Evolutionary conservation across 2,888 invertebrate species (phyloP).

Genomic region (Willowsia nigromaculata): DNA sequence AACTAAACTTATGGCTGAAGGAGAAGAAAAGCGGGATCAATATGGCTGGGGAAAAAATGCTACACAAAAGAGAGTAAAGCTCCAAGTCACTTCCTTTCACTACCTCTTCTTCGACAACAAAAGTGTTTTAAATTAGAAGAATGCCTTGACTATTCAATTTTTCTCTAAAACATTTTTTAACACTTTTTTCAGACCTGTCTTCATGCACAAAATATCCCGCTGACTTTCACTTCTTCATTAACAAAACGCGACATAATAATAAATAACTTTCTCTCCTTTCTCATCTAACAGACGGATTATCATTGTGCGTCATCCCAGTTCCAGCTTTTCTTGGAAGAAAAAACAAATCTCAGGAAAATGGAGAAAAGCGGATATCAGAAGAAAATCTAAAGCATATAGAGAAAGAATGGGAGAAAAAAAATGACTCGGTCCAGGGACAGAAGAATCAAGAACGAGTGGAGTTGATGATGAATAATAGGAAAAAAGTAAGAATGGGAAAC

Average conservation of each 20-base stretch:
- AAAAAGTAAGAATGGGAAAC: conserved; percentile 16
- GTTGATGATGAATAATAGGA: conserved; percentile 39
- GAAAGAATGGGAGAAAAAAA: no score
- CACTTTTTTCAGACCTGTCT: background rate
- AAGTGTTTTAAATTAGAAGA: background rate
- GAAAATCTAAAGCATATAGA: background rate
- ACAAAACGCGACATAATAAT: background rate
- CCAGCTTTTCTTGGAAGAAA: background rate
- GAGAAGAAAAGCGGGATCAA: background rate
- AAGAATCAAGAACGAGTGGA: background rate
- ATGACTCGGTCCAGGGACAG: background rate
- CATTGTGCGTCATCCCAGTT: no score
- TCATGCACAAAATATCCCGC: background rate
- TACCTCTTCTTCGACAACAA: background rate
- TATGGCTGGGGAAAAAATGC: background rate
- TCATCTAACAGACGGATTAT: background rate
- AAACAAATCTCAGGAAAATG: background rate
- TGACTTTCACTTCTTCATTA: background rate
- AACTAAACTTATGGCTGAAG: background rate
- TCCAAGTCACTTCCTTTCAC: background rate
- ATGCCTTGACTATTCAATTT: background rate
- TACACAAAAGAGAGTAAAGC: background rate
- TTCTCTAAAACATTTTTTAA: background rate
- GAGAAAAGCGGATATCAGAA: background rate
- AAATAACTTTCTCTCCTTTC: background rate